These are phyloP conservation scores for Sinodicranocentrus sp. DNA, from an alignment of 2,888 invertebrate genomes.

Conservation along the genomic window DNA sequence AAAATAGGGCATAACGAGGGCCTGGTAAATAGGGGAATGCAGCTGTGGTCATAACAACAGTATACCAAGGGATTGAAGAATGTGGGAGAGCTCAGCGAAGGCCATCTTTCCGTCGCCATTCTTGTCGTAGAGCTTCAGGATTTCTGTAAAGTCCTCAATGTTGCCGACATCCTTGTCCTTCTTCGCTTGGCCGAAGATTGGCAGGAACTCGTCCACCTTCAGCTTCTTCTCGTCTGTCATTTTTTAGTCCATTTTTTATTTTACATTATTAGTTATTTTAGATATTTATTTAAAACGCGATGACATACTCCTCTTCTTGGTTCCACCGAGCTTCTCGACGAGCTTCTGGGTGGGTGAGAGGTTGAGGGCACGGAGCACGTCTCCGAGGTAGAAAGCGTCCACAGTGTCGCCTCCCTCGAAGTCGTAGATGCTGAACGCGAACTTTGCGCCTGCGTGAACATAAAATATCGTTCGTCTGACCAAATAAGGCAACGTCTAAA, in stretches of 20 bases:
- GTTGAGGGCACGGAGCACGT: conserved; percentile 96
- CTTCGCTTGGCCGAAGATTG: conserved; percentile 97
- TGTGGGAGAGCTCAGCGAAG: conserved; percentile 97
- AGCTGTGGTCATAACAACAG: too few relatives aligned
- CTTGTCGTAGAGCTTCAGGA: conserved; percentile 99
- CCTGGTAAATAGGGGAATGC: too few relatives aligned
- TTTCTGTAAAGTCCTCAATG: conserved; percentile 99
- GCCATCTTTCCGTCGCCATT: conserved; percentile 98
- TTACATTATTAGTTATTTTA: neutral
- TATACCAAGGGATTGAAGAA: conserved; percentile 95
- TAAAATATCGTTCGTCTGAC: neutral
- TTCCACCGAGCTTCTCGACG: conserved; percentile 97
- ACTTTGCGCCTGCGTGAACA: conserved; percentile 86
- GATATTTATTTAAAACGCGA: neutral
- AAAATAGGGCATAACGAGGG: too few relatives aligned
- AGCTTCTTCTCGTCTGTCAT: conserved; percentile 88
- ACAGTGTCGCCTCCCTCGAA: conserved; percentile 93
- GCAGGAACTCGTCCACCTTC: conserved; percentile 98
- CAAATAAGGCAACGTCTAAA: conserved; percentile 26
- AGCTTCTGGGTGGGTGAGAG: conserved; percentile 96
- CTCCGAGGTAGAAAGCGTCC: conserved; percentile 95
- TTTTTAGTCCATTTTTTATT: neutral
- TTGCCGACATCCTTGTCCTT: conserved; percentile 99
- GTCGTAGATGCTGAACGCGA: conserved; percentile 97
- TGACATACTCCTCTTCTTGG: conserved; percentile 92